Percentiles rank a stretch among this genome's conserved stretches.
phyloP scores from a whole-genome alignment of 2,113 vertebrate genomes.

The Nothoprocta pentlandii region DNA sequence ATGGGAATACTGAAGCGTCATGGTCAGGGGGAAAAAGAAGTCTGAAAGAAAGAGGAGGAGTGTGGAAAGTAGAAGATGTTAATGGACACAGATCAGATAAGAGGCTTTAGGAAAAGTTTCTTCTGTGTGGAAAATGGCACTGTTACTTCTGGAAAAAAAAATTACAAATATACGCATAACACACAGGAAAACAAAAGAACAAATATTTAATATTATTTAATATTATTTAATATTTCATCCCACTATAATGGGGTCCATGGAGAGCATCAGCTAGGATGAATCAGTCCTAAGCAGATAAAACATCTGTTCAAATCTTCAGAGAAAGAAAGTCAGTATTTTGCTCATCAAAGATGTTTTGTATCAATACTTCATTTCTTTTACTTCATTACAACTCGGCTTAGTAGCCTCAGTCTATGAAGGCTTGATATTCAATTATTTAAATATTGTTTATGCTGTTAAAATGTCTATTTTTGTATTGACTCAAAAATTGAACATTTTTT shows the following conservation, averaged over 20 bases:
- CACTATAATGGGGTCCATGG: not conserved
- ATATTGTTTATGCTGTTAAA: conserved; percentile 20
- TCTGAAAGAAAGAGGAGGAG: not conserved
- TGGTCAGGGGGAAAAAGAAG: not conserved
- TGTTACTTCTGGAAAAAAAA: not conserved
- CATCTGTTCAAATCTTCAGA: not conserved
- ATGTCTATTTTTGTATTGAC: not conserved
- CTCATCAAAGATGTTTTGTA: not conserved
- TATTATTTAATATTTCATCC: not conserved
- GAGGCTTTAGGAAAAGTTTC: not conserved
- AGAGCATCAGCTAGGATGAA: not conserved
- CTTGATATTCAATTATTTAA: not conserved
- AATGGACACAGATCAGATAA: not conserved
- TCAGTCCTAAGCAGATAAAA: not conserved
- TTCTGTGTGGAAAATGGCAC: not conserved
- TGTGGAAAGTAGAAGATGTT: not conserved
- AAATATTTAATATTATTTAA: too few species aligned
- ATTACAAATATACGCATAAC: not conserved
- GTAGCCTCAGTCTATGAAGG: not conserved
- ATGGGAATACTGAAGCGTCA: not conserved
- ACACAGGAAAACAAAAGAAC: not conserved
- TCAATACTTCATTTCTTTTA: not conserved
- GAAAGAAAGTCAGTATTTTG: not conserved
- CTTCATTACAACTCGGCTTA: not conserved
- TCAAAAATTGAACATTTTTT: conserved; percentile 4